Evolutionary conservation across 2,113 vertebrate genomes (phyloP).

Genomic region (Alethe diademata): DNA sequence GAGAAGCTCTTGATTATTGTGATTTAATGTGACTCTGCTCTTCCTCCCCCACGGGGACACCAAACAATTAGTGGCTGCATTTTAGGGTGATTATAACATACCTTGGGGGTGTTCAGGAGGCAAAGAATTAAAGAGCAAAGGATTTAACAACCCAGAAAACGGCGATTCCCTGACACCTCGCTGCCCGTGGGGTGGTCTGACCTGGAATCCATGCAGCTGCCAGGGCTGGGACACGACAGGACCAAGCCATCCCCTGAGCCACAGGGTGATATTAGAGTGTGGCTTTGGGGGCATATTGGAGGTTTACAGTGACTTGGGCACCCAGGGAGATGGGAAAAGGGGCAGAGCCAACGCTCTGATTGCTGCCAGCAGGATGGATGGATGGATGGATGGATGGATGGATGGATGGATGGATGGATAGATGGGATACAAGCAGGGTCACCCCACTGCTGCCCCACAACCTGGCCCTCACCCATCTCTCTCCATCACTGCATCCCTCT

Average conservation of each 20-base stretch:
- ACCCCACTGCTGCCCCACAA: not conserved
- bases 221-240: not conserved
- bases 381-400: not conserved
- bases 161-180: accelerated
- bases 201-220: not conserved
- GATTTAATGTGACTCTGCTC: not conserved
- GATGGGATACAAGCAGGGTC: not conserved
- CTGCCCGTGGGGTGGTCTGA: not conserved
- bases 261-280: not conserved
- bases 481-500: not conserved
- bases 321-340: not conserved
- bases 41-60: not conserved
- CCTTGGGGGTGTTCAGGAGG: not conserved
- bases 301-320: accelerated
- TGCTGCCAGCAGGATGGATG: accelerated
- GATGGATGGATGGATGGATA: not conserved
- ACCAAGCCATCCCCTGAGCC: not conserved
- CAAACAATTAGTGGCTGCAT: not conserved
- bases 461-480: not conserved
- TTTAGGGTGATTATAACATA: conserved; percentile 44
- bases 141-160: not conserved
- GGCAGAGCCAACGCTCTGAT: too few species aligned
- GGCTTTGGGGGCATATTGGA: not conserved
- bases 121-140: not conserved
- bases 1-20: not conserved